Evolutionary conservation across 2,888 invertebrate species (phyloP).

Genomic region (Agrochola litura): DNA sequence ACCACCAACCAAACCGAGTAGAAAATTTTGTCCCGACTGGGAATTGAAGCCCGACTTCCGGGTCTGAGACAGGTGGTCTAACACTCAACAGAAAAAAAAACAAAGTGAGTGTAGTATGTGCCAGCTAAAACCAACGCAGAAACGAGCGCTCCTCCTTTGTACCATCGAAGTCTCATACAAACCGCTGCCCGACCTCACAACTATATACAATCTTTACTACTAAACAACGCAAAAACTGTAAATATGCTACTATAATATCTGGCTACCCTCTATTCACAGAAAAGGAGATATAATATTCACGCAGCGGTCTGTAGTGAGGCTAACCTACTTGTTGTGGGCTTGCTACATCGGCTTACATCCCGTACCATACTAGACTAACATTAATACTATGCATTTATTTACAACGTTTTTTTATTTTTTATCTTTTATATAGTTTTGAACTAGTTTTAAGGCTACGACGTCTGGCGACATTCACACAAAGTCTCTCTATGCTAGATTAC

Average conservation of each 20-base stretch:
- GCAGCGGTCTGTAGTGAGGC: constrained; percentile 71
- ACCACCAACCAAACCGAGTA: too few relatives aligned
- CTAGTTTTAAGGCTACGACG: constrained; percentile 90
- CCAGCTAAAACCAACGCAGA: constrained; percentile 59
- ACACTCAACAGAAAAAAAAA: too few relatives aligned
- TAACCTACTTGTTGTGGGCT: constrained; percentile 77
- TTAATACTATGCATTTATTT: constrained; percentile 87
- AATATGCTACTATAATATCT: constrained; percentile 32
- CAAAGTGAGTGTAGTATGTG: too few relatives aligned
- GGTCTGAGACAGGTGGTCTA: too few relatives aligned
- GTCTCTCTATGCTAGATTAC: constrained; percentile 78
- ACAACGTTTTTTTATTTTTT: constrained; percentile 81
- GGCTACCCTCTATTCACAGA: constrained; percentile 38
- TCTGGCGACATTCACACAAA: constrained; percentile 86
- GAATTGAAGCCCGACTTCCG: too few relatives aligned
- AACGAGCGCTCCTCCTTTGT: constrained; percentile 76
- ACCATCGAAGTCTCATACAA: constrained; percentile 73
- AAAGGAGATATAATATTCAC: constrained; percentile 34
- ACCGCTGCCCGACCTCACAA: constrained; percentile 65
- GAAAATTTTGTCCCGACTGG: too few relatives aligned
- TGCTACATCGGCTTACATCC: constrained; percentile 80
- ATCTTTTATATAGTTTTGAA: constrained; percentile 88
- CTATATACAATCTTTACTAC: constrained; percentile 44
- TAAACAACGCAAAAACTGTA: constrained; percentile 31
- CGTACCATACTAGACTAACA: constrained; percentile 83